A percentile compares a stretch with the other conserved stretches of the same genome.
phyloP scores from a whole-genome alignment of 2,888 invertebrate species.

The Taenaris catops region DNA sequence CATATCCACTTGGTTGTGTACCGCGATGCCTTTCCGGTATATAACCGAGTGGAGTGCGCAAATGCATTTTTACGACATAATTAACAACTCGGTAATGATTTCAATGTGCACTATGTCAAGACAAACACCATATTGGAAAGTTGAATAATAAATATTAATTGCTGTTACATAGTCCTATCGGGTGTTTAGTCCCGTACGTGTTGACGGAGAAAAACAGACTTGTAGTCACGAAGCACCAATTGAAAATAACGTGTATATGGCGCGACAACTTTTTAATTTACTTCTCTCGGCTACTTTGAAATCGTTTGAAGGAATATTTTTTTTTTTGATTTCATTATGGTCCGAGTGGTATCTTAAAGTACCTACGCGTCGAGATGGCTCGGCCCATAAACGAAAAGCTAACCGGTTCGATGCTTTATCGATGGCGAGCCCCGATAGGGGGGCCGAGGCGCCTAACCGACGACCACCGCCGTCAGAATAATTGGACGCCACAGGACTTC shows the following conservation, averaged over 20 bases:
- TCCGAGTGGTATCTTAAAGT: slow-evolving; percentile 17
- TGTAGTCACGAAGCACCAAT: too few species aligned
- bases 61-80: too few species aligned
- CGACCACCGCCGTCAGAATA: slow-evolving; percentile 71
- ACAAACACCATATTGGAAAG: slow-evolving; percentile 15
- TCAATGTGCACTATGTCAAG: slow-evolving; percentile 21
- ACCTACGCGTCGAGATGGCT: slow-evolving; percentile 24
- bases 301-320: slow-evolving; percentile 9
- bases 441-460: slow-evolving; percentile 66
- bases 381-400: slow-evolving; percentile 58
- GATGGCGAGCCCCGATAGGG: slow-evolving; percentile 75
- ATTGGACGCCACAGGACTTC: slow-evolving; percentile 77
- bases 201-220: too few species aligned
- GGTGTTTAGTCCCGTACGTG: slow-evolving; percentile 16
- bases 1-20: too few species aligned
- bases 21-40: too few species aligned
- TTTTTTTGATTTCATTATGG: slow-evolving; percentile 15
- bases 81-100: slow-evolving; percentile 20
- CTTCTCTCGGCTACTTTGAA: slow-evolving; percentile 5
- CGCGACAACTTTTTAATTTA: slow-evolving; percentile 5
- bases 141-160: slow-evolving; percentile 24
- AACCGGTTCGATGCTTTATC: slow-evolving; percentile 70
- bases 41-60: too few species aligned
- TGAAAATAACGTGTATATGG: too few species aligned
- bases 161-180: slow-evolving; percentile 16